Base-by-base conservation (phyloP, 2,797 vertebrate genomes). In the Onychomys arenicola region DNA sequence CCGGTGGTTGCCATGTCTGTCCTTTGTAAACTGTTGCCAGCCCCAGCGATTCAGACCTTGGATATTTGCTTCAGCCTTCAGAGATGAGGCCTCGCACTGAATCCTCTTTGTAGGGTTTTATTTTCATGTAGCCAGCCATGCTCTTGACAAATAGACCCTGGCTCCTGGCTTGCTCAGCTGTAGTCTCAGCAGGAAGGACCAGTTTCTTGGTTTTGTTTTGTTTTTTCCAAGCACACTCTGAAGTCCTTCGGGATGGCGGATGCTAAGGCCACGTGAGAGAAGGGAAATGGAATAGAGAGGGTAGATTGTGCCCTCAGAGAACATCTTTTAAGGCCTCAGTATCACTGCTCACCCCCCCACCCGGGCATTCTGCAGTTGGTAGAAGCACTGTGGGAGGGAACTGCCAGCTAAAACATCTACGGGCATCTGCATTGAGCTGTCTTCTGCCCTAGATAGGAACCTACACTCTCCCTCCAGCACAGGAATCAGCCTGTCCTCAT, bases 141-240 rank as follows among this genome's bases (percentile, higher is more conserved):
- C 71, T 90, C 87, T 96, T 71, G 89, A 88, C 94, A 96, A 96
- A 94, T 27, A 96, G 96, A 95, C 83, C 37, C 29, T 57, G 52
- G 84, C 61, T 19, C 8, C 19, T 8, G 29, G 86, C 91, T 86
- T 78, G 88, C 87, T 91, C 96, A 95, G 89, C 90, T 93, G 95
- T 57, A 37, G 89, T 19, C 27, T 63, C 67, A 23, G 76, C 80
- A 55, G 90, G 78, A 88, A 87, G 69, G 46, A 57, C 61, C 13
- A 10, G 1, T 11, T 11, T 37, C 11, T 21, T 23, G 21, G 3
- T 71, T 17, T 69, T 65, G 27, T 17, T 52, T 87, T 88, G 84
- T 69, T 57, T 75, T n/a, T 63, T 12, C 77, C 25, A 7, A 37
- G 14, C 19, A 40, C 92, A 65, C 43, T 57, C 16, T 3, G 5